A percentile compares a stretch with the other conserved stretches of the same genome.
Conservation (phyloP, 2,113 vertebrate genomes). For the Strix uralensis region DNA sequence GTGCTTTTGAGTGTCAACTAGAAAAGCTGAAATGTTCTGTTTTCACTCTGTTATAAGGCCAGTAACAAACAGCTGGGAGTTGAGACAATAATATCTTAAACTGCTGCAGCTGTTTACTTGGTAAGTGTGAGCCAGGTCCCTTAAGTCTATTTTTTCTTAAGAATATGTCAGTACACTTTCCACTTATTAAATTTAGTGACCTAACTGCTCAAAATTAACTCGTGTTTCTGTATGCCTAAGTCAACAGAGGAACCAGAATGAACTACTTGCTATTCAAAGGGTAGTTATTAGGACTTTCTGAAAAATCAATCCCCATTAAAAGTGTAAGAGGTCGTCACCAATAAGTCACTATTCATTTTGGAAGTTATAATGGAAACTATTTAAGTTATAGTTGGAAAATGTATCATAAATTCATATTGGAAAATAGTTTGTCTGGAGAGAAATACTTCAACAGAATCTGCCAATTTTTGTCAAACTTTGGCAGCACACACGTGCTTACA, state of each 20-base stretch:
- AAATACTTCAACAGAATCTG: slow-evolving; percentile 28
- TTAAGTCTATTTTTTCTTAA: background rate
- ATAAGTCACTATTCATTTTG: background rate
- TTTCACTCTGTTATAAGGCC: background rate
- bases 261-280: background rate
- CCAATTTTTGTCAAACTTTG: slow-evolving; percentile 49
- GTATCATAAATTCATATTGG: background rate
- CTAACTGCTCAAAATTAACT: slow-evolving; percentile 15
- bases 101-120: slow-evolving; percentile 6
- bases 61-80: background rate
- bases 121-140: slow-evolving; percentile 2
- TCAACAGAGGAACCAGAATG: background rate
- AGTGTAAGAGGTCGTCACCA: background rate
- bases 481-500: slow-evolving; percentile 20
- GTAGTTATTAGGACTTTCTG: background rate
- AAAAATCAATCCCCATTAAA: background rate
- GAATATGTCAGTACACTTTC: slow-evolving; percentile 20
- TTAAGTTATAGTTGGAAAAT: background rate
- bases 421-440: slow-evolving; percentile 25
- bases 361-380: background rate
- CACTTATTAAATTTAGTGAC: slow-evolving; percentile 28
- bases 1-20: background rate
- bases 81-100: slow-evolving; percentile 15
- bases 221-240: background rate
- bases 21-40: background rate